A percentile compares a stretch with the other conserved stretches of the same genome.
Conservation (phyloP, 1,140 invertebrate species). For the Anadara kagoshimensis region DNA sequence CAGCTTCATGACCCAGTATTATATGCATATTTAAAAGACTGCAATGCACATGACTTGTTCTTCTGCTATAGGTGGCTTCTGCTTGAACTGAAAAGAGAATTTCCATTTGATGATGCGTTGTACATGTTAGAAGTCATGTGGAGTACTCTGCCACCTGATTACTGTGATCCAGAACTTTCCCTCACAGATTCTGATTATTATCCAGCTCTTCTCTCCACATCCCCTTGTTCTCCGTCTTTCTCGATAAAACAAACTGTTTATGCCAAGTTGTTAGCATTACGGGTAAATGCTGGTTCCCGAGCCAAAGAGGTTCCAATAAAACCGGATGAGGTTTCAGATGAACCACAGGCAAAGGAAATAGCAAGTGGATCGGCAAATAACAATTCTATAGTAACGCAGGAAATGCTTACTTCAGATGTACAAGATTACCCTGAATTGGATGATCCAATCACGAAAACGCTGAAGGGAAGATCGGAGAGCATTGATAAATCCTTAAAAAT, state of each 20-base stretch:
- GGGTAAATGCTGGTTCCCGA: conserved; percentile 23
- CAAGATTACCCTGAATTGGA: no score
- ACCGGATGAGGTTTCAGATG: not conserved
- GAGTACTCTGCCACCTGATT: conserved; percentile 91
- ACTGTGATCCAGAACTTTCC: conserved; percentile 82
- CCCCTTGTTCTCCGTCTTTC: conserved; percentile 63
- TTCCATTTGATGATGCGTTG: conserved; percentile 96
- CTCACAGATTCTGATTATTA: conserved; percentile 81
- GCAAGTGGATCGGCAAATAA: conserved; percentile 36
- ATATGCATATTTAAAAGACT: conserved; percentile 88
- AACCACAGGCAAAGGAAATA: conserved; percentile 6
- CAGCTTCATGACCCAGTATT: conserved; percentile 94
- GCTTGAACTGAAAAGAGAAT: conserved; percentile 97
- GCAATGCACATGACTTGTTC: conserved; percentile 92
- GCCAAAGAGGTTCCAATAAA: conserved; percentile 25
- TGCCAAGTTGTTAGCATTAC: conserved; percentile 59
- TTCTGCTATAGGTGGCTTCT: conserved; percentile 95
- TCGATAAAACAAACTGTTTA: conserved; percentile 63
- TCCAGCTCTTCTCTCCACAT: conserved; percentile 47
- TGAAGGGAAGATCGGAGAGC: no score
- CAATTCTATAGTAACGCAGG: conserved; percentile 26
- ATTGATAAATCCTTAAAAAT: no score
- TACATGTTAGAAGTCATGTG: conserved; percentile 97
- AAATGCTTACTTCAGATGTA: conserved; percentile 17
- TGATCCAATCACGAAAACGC: no score